Evolutionary conservation across 2,113 vertebrate genomes (phyloP).

Genomic region (Ramphastos sulfuratus): DNA sequence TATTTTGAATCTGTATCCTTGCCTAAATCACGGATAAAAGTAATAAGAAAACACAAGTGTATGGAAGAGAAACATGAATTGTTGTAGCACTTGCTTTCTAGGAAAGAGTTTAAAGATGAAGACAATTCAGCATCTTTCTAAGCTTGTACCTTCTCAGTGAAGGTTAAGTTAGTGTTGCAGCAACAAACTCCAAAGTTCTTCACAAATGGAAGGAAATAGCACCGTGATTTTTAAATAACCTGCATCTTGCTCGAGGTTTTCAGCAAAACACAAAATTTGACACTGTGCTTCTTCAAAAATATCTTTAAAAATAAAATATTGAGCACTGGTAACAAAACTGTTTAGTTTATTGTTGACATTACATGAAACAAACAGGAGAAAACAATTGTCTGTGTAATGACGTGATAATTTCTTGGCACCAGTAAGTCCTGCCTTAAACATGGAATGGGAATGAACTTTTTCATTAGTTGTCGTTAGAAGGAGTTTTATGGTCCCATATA

Average conservation of each 20-base stretch:
- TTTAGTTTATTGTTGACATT: not conserved
- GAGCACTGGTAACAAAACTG: not conserved
- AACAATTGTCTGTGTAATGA: not conserved
- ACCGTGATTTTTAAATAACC: accelerated
- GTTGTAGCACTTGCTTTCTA: not conserved
- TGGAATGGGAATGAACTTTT: not conserved
- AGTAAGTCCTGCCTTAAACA: not conserved
- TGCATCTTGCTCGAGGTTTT: not conserved
- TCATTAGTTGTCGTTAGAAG: not conserved
- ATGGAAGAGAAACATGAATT: not conserved
- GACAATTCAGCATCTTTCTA: not conserved
- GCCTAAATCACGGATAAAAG: not conserved
- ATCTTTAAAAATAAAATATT: not conserved
- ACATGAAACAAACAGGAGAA: not conserved
- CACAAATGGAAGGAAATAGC: not conserved
- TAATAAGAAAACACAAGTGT: not conserved
- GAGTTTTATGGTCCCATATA: not conserved
- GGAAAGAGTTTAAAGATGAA: not conserved
- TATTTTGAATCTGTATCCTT: not conserved
- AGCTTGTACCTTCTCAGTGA: not conserved
- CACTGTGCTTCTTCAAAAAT: not conserved
- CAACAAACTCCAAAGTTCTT: not conserved
- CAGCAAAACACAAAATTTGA: not conserved
- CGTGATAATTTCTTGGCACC: not conserved
- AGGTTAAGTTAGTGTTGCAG: not conserved